phyloP scores from a whole-genome alignment of 2,797 vertebrate species.

The Lacerta bilineata region DNA sequence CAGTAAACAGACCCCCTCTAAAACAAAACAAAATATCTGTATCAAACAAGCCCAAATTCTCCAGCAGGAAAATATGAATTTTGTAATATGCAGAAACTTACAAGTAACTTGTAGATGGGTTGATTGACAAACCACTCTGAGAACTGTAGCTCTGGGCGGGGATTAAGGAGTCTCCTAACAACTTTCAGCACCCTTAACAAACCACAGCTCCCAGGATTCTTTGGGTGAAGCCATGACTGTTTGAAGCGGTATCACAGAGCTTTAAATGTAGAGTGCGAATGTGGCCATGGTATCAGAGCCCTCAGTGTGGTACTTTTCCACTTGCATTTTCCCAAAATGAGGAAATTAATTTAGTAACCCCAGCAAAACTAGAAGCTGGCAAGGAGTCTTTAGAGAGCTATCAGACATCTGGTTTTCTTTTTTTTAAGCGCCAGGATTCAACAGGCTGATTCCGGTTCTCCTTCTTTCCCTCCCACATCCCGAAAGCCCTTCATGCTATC shows the following conservation, averaged over 20 bases:
- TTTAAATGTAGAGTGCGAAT: too few relatives aligned
- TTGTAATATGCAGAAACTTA: background rate
- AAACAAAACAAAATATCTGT: too few relatives aligned
- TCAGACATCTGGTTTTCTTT: background rate
- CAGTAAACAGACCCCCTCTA: background rate
- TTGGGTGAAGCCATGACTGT: too few relatives aligned
- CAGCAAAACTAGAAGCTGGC: background rate
- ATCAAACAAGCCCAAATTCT: background rate
- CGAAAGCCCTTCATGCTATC: rapidly evolving
- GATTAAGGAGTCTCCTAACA: too few relatives aligned
- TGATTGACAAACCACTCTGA: too few relatives aligned
- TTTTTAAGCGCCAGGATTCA: background rate
- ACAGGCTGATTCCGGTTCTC: background rate
- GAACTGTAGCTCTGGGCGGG: too few relatives aligned
- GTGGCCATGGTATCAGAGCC: too few relatives aligned
- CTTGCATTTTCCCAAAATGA: background rate
- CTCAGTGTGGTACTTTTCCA: background rate
- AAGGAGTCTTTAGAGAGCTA: background rate
- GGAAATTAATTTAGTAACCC: background rate
- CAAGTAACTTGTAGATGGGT: too few relatives aligned
- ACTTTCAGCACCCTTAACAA: too few relatives aligned
- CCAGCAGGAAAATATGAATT: background rate
- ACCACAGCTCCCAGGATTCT: too few relatives aligned
- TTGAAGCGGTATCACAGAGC: too few relatives aligned
- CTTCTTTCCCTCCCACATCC: background rate